Evolutionary conservation across 2,797 vertebrate genomes (phyloP).

Genomic region (Leptodactylus fallax): DNA sequence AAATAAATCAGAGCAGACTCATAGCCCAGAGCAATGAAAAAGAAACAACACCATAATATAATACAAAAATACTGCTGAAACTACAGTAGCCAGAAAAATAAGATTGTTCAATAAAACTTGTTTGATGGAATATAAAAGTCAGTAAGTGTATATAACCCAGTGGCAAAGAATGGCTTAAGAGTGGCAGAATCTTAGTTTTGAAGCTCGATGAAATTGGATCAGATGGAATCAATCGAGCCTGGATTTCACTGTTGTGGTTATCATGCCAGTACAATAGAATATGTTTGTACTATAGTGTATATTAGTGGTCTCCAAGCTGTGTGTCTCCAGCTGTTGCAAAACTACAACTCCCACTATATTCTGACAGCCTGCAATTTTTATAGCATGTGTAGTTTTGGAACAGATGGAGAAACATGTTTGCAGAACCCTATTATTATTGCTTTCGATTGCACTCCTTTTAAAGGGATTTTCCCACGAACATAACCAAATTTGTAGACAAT

Average conservation of each 20-base stretch:
- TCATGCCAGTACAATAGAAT: too few species aligned
- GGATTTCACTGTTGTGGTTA: not conserved
- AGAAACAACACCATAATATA: not conserved
- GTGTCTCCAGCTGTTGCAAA: too few species aligned
- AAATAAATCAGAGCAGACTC: conserved; percentile 9
- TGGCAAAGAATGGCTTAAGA: not conserved
- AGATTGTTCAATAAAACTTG: not conserved
- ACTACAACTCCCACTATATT: too few species aligned
- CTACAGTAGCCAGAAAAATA: conserved; percentile 3
- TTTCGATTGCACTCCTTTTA: too few species aligned
- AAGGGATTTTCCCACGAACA: too few species aligned
- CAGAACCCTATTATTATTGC: too few species aligned
- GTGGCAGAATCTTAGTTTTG: not conserved
- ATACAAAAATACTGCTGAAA: conserved; percentile 16
- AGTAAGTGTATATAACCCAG: not conserved
- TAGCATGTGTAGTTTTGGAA: not conserved
- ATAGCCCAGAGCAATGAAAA: conserved; percentile 9
- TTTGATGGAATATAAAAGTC: not conserved
- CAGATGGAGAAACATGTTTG: not conserved
- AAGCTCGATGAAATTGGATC: not conserved
- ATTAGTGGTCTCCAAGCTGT: not conserved
- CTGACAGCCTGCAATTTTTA: too few species aligned
- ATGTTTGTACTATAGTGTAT: not conserved
- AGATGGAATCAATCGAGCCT: not conserved
- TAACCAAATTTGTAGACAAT: too few species aligned